These are phyloP conservation scores for Tylochromis polylepis DNA, from an alignment of 2,113 vertebrate genomes.

Conservation along the genomic window DNA sequence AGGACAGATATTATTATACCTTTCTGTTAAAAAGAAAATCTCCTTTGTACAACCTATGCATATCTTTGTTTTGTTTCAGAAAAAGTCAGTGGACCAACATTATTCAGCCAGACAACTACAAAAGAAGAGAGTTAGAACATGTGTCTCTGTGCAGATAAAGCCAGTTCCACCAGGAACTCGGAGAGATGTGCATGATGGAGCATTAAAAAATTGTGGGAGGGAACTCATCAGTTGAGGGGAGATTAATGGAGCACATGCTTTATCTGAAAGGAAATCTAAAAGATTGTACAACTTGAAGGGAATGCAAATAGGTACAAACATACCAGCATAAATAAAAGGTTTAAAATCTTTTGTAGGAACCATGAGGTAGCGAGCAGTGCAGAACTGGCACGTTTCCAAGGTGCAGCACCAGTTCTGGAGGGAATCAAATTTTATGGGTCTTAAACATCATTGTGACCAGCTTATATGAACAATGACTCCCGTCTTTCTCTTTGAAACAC, in stretches of 20 bases:
- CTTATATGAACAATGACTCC: slow-evolving; percentile 62
- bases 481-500: slow-evolving; percentile 25
- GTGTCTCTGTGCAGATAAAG: slow-evolving; percentile 45
- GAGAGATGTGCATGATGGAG: slow-evolving; percentile 31
- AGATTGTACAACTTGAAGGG: slow-evolving; percentile 37
- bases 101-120: neutral
- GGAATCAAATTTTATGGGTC: slow-evolving; percentile 66
- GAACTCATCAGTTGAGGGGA: slow-evolving; percentile 22
- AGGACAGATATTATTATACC: neutral
- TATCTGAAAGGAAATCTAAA: slow-evolving; percentile 51
- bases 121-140: neutral
- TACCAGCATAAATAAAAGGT: slow-evolving; percentile 55
- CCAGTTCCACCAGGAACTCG: slow-evolving; percentile 7
- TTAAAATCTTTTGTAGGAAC: slow-evolving; percentile 53
- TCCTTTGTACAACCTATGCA: neutral
- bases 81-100: neutral
- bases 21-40: neutral
- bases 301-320: slow-evolving; percentile 58
- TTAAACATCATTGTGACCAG: slow-evolving; percentile 64
- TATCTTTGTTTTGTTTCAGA: slow-evolving; percentile 5
- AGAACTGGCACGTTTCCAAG: slow-evolving; percentile 35
- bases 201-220: neutral
- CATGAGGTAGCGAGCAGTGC: slow-evolving; percentile 21
- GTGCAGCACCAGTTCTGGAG: slow-evolving; percentile 54
- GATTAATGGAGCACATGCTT: slow-evolving; percentile 47